These are phyloP conservation scores for Frieseomelitta varia DNA, from an alignment of 1,140 invertebrate genomes.

Conservation along the genomic window DNA sequence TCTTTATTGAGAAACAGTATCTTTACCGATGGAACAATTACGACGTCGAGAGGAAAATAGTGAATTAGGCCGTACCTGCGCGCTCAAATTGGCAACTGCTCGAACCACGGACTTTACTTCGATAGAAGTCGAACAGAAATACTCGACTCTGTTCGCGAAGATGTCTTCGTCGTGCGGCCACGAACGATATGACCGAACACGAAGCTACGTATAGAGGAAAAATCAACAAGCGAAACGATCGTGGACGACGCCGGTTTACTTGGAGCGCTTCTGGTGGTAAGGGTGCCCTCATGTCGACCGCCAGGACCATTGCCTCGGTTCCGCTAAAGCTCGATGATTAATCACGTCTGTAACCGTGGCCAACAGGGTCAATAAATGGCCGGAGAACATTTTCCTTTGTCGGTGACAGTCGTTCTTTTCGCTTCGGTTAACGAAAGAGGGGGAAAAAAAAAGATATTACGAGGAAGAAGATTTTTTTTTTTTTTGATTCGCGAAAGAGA, in stretches of 20 bases:
- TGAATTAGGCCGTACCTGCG: too few species aligned
- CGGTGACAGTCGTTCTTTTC: conserved; percentile 25
- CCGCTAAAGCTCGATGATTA: conserved; percentile 35
- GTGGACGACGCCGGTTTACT: background rate
- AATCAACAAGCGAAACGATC: conserved; percentile 7
- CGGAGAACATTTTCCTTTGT: conserved; percentile 29
- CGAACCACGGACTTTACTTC: background rate
- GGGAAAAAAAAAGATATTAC: too few species aligned
- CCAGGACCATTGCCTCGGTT: conserved; percentile 34
- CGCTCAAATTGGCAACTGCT: too few species aligned
- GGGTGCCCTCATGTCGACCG: conserved; percentile 20
- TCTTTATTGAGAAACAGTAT: background rate
- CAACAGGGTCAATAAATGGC: conserved; percentile 18
- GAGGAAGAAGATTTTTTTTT: background rate
- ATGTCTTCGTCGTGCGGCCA: background rate
- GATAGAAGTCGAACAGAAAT: background rate
- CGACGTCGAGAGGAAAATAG: background rate
- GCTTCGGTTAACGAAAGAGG: background rate
- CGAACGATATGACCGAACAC: background rate
- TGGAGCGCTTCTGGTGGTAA: background rate
- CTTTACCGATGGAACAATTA: background rate
- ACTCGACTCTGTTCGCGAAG: background rate
- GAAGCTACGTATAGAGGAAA: background rate
- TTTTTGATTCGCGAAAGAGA: background rate
- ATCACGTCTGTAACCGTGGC: conserved; percentile 5